Percentiles rank a stretch among this genome's conserved stretches.
These are phyloP conservation scores for Drosophila anomalipes DNA, from an alignment of 2,888 invertebrate species.

Conservation along the genomic window DNA sequence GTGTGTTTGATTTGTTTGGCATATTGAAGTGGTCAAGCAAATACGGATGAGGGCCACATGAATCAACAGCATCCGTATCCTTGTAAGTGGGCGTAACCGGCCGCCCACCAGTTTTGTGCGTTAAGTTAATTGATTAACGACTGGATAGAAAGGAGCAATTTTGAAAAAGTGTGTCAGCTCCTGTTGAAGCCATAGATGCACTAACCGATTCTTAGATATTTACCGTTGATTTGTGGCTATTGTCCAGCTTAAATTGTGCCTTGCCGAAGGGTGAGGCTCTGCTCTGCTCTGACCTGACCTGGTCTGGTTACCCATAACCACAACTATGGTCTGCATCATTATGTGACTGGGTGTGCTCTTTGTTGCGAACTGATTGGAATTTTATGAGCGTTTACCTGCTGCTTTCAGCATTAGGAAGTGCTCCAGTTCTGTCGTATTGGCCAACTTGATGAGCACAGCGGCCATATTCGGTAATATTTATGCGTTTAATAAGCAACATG, in stretches of 20 bases:
- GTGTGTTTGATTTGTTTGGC: slow-evolving; percentile 80
- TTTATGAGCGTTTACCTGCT: slow-evolving; percentile 69
- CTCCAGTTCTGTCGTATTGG: background rate
- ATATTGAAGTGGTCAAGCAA: slow-evolving; percentile 84
- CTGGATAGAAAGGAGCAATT: slow-evolving; percentile 30
- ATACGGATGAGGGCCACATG: slow-evolving; percentile 45
- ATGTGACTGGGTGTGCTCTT: slow-evolving; percentile 23
- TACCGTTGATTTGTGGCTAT: slow-evolving; percentile 72
- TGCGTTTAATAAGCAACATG: slow-evolving; percentile 82
- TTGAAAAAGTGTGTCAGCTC: slow-evolving; percentile 50
- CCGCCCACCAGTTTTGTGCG: slow-evolving; percentile 46
- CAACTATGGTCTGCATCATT: slow-evolving; percentile 7
- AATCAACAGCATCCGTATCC: slow-evolving; percentile 48
- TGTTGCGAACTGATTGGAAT: slow-evolving; percentile 75
- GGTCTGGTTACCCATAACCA: slow-evolving; percentile 1
- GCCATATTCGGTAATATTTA: slow-evolving; percentile 61
- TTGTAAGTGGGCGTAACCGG: slow-evolving; percentile 56
- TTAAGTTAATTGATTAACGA: slow-evolving; percentile 79
- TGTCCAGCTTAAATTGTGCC: slow-evolving; percentile 80
- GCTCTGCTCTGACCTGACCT: background rate
- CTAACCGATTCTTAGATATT: slow-evolving; percentile 23
- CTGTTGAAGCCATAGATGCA: slow-evolving; percentile 23
- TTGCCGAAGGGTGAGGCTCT: slow-evolving; percentile 9
- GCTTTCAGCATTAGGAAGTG: background rate
- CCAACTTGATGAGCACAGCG: slow-evolving; percentile 13